Conservation (phyloP, 1,140 invertebrate species). For the Caenorhabditis latens region DNA sequence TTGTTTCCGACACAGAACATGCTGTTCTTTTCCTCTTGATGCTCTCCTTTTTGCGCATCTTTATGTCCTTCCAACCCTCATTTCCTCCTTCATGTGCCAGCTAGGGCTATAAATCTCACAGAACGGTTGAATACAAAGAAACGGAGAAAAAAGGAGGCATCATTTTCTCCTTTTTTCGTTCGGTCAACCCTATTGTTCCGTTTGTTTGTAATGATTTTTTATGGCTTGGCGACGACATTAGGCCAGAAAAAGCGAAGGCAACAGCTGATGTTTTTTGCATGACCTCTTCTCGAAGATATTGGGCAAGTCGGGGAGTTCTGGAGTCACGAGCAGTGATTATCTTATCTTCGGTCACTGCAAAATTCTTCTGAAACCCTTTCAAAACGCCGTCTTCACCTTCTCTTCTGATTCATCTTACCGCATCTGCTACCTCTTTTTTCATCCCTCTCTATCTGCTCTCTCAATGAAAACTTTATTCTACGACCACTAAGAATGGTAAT, state of each 20-base stretch:
- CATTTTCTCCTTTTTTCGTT: conserved; percentile 26
- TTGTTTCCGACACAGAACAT: conserved; percentile 11
- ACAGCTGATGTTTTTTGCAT: conserved; percentile 13
- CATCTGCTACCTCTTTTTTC: not conserved
- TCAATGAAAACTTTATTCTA: conserved; percentile 1
- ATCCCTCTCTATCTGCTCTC: not conserved
- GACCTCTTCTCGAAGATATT: too few species aligned
- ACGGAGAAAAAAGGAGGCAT: not conserved
- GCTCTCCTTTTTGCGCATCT: conserved; percentile 24
- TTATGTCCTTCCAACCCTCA: not conserved
- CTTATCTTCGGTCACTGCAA: not conserved
- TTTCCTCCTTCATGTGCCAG: not conserved
- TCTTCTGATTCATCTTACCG: not conserved
- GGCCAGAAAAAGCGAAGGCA: not conserved
- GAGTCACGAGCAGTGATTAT: not conserved
- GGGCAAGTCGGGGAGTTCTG: too few species aligned
- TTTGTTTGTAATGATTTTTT: conserved; percentile 51
- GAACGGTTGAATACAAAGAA: conserved; percentile 35
- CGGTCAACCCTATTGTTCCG: conserved; percentile 38
- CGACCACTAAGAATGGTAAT: conserved; percentile 17
- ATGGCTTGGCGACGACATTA: not conserved
- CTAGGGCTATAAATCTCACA: conserved; percentile 44
- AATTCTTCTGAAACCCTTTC: not conserved
- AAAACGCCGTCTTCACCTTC: not conserved
- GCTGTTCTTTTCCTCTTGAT: not conserved